Evolutionary conservation across 2,888 invertebrate genomes (phyloP).

Genomic region (Ryuthela nishihirai): DNA sequence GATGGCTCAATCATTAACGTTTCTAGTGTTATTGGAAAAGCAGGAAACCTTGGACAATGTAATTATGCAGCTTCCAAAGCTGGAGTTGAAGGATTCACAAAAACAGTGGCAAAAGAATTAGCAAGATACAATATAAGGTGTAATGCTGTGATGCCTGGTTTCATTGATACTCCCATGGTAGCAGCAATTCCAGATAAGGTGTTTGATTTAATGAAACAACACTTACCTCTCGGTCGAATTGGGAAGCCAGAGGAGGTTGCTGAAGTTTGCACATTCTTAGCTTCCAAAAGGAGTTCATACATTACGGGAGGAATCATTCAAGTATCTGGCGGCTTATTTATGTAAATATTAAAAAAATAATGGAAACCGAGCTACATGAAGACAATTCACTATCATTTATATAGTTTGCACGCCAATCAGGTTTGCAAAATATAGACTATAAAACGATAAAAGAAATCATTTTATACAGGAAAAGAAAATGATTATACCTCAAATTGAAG

Average conservation of each 20-base stretch:
- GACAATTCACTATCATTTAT: too few relatives aligned
- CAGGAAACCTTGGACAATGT: conserved; percentile 81
- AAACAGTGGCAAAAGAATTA: conserved; percentile 80
- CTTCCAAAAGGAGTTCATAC: conserved; percentile 80
- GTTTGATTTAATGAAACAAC: conserved; percentile 59
- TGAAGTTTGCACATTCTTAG: conserved; percentile 61
- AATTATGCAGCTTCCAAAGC: conserved; percentile 91
- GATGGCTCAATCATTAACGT: conserved; percentile 78
- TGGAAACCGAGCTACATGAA: too few relatives aligned
- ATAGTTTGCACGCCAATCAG: too few relatives aligned
- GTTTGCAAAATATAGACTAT: too few relatives aligned
- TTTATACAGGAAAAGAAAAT: too few relatives aligned
- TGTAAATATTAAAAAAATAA: too few relatives aligned
- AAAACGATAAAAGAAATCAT: too few relatives aligned
- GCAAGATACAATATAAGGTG: conserved; percentile 60
- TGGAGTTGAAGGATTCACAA: conserved; percentile 82
- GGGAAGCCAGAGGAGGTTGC: conserved; percentile 65
- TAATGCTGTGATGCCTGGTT: conserved; percentile 83
- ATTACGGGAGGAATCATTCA: conserved; percentile 81
- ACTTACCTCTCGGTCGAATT: conserved; percentile 66
- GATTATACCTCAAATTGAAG: too few relatives aligned
- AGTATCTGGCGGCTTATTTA: conserved; percentile 70
- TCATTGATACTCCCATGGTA: conserved; percentile 80
- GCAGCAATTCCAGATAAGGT: conserved; percentile 74
- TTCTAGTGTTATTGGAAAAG: conserved; percentile 59